Conservation (phyloP, 2,113 vertebrate species). For the Mus musculus region GRCm39 chr8:43213501-43214000, state of each 20-base stretch:
- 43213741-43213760: conserved; percentile 25
- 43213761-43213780: neutral
- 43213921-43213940: conserved; percentile 38
- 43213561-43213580: neutral
- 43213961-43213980: neutral
- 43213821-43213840: conserved; percentile 27
- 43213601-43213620: neutral
- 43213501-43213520: neutral
- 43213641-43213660: neutral
- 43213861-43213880: conserved; percentile 7
- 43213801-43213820: conserved; percentile 16
- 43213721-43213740: neutral
- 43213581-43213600: conserved; percentile 25
- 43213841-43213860: conserved; percentile 47
- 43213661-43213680: neutral
- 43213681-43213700: neutral
- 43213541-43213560: neutral
- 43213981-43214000: neutral
- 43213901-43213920: neutral
- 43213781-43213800: conserved; percentile 57
- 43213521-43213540: neutral
- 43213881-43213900: neutral
- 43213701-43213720: conserved; percentile 2
- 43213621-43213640: neutral
- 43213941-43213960: conserved; percentile 7